Conservation (phyloP, 2,113 vertebrate genomes). For the Cebus imitator region DNA sequence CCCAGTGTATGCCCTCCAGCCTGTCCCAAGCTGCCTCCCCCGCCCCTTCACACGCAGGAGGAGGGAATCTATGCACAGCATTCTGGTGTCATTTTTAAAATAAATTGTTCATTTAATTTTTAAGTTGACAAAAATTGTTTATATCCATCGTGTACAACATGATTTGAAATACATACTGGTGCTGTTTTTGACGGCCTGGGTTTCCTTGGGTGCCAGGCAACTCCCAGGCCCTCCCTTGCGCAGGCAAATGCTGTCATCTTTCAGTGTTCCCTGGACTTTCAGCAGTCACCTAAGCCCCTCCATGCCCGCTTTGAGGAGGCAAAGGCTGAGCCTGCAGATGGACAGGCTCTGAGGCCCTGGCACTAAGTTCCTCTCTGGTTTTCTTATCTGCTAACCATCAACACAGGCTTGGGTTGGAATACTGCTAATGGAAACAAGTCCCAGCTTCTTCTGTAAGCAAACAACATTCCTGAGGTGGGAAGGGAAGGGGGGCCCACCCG, state of each 20-base stretch:
- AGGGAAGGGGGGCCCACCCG: not conserved
- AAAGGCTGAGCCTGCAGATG: not conserved
- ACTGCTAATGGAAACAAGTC: conserved; percentile 74
- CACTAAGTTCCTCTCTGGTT: conserved; percentile 65
- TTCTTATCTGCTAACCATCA: conserved; percentile 74
- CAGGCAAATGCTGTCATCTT: not conserved
- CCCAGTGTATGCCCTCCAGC: not conserved
- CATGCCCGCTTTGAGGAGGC: not conserved
- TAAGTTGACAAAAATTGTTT: not conserved
- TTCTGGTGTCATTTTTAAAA: not conserved
- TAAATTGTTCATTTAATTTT: not conserved
- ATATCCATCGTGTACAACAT: not conserved
- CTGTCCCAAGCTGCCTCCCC: not conserved
- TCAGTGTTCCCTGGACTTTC: not conserved
- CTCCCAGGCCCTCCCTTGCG: not conserved
- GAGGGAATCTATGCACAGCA: not conserved
- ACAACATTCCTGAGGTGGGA: conserved; percentile 76
- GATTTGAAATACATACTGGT: not conserved
- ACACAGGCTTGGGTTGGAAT: conserved; percentile 58
- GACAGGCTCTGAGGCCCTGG: not conserved
- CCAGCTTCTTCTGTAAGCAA: conserved; percentile 76
- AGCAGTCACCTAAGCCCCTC: not conserved
- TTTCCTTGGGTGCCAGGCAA: not conserved
- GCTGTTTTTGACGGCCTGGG: not conserved
- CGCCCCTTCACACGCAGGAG: not conserved